Evolutionary conservation across 2,888 invertebrate species (phyloP).

Genomic region (Yponomeuta cagnagella): DNA sequence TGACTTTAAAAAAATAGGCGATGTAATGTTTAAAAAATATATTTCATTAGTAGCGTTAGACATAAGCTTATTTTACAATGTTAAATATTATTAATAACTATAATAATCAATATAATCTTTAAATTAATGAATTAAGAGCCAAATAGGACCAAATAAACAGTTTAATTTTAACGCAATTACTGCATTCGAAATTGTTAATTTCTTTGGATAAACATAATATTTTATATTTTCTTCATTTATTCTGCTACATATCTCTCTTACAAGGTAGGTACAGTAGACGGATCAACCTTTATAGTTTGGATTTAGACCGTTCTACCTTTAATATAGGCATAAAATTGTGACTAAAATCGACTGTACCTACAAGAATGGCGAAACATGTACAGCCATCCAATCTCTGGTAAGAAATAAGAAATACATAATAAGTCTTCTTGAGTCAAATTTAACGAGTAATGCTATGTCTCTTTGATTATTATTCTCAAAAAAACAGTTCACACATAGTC

Average conservation of each 20-base stretch:
- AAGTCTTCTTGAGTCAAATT: neutral
- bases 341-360: too few species aligned
- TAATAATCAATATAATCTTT: conserved; percentile 20
- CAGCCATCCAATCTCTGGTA: too few species aligned
- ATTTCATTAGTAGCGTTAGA: conserved; percentile 22
- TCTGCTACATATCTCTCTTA: neutral
- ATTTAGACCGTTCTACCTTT: too few species aligned
- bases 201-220: neutral
- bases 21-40: conserved; percentile 34
- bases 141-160: neutral
- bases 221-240: neutral
- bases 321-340: too few species aligned
- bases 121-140: conserved; percentile 24
- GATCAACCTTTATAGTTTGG: too few species aligned
- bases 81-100: neutral
- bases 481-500: too few species aligned
- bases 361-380: too few species aligned
- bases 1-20: neutral
- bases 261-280: neutral
- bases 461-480: neutral
- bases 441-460: neutral
- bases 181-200: neutral
- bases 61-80: neutral
- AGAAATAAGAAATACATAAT: neutral
- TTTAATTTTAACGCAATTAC: neutral